These are phyloP conservation scores for Bombylius major DNA, from an alignment of 2,888 invertebrate species.

Conservation along the genomic window DNA sequence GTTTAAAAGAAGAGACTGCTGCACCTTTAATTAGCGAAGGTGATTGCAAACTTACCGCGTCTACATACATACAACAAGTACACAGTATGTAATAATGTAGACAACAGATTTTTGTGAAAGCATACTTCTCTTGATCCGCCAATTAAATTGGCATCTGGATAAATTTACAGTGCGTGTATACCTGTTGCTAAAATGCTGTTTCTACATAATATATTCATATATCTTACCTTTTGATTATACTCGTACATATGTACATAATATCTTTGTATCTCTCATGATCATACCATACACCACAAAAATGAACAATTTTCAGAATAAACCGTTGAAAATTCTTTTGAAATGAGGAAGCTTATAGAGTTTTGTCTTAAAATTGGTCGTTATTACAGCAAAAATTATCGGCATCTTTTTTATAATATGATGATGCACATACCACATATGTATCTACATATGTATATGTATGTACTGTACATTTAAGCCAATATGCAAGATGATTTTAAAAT, in stretches of 20 bases:
- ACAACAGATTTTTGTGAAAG: too few relatives aligned
- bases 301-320: background rate
- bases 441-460: too few relatives aligned
- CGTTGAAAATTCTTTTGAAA: background rate
- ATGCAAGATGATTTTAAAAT: too few relatives aligned
- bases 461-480: too few relatives aligned
- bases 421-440: too few relatives aligned
- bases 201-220: too few relatives aligned
- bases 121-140: background rate
- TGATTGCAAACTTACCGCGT: background rate
- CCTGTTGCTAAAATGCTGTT: too few relatives aligned
- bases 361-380: background rate
- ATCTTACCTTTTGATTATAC: background rate
- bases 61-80: too few relatives aligned
- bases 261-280: too few relatives aligned
- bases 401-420: background rate
- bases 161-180: background rate
- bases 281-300: too few relatives aligned
- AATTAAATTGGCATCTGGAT: conserved; percentile 4
- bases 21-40: conserved; percentile 5
- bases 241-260: too few relatives aligned
- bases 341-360: background rate
- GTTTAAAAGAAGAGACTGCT: background rate
- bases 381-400: background rate
- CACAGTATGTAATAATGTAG: too few relatives aligned